These are phyloP conservation scores for Pyrrhia umbra DNA, from an alignment of 2,888 invertebrate genomes.

Conservation along the genomic window DNA sequence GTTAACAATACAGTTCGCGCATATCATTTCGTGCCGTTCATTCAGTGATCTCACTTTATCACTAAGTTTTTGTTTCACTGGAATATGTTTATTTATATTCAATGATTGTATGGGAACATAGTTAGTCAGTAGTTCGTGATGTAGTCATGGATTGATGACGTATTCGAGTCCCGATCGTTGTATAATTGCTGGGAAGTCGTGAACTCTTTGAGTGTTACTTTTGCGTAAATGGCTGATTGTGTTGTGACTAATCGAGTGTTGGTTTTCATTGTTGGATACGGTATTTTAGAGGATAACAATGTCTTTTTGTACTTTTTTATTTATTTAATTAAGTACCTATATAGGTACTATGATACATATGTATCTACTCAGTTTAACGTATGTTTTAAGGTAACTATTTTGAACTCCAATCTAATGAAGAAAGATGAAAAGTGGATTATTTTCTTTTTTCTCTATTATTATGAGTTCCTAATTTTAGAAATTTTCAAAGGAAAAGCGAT, in stretches of 20 bases:
- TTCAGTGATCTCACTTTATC: constrained; percentile 58
- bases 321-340: too few species aligned
- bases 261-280: constrained; percentile 70
- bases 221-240: constrained; percentile 80
- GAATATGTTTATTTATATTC: constrained; percentile 39
- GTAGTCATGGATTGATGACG: constrained; percentile 74
- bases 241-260: constrained; percentile 82
- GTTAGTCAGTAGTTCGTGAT: constrained; percentile 80
- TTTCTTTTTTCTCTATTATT: too few species aligned
- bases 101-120: constrained; percentile 63
- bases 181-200: constrained; percentile 80
- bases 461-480: too few species aligned
- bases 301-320: neutral
- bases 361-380: too few species aligned
- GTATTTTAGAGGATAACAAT: neutral
- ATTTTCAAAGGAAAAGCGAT: too few species aligned
- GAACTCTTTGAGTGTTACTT: constrained; percentile 78
- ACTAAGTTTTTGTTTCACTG: constrained; percentile 41
- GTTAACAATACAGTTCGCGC: constrained; percentile 52
- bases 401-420: too few species aligned
- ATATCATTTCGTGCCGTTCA: constrained; percentile 45
- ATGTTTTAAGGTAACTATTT: too few species aligned
- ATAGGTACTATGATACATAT: too few species aligned
- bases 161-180: constrained; percentile 71
- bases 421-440: too few species aligned